These are phyloP conservation scores for Premnoplex brunnescens DNA, from an alignment of 2,797 vertebrate species.

Conservation along the genomic window DNA sequence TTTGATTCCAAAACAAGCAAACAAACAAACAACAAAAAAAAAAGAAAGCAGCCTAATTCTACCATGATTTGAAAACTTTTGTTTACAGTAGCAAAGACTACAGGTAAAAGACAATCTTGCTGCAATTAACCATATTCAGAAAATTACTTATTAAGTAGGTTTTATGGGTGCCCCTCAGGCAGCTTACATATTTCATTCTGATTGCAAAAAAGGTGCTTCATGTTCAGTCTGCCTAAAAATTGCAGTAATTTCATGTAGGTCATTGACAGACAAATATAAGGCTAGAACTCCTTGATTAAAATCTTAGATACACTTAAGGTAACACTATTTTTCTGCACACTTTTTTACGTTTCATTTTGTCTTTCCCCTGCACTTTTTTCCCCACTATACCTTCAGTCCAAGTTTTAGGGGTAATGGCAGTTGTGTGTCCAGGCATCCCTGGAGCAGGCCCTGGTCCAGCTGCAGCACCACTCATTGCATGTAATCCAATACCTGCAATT, in stretches of 20 bases:
- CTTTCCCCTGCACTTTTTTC: not conserved
- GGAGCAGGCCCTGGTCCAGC: conserved; percentile 78
- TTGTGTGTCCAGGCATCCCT: conserved; percentile 78
- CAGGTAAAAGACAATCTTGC: not conserved
- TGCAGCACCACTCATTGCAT: conserved; percentile 74
- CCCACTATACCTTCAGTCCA: conserved; percentile 82
- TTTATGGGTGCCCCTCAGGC: not conserved
- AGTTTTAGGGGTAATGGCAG: conserved; percentile 80
- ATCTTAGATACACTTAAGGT: not conserved
- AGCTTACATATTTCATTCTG: not conserved
- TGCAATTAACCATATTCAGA: not conserved
- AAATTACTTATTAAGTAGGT: not conserved
- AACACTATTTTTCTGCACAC: not conserved
- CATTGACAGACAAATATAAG: not conserved
- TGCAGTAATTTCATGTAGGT: not conserved
- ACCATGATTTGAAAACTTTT: not conserved
- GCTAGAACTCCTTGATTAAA: not conserved
- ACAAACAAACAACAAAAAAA: not conserved
- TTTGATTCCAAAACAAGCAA: not conserved
- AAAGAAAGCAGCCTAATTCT: not conserved
- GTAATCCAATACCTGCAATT: conserved; percentile 79
- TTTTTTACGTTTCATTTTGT: not conserved
- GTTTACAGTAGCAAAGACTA: not conserved
- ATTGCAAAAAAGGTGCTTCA: not conserved
- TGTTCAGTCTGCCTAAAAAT: not conserved